These are phyloP conservation scores for Noturus placidus DNA, from an alignment of 2,113 vertebrate species.

Conservation along the genomic window DNA sequence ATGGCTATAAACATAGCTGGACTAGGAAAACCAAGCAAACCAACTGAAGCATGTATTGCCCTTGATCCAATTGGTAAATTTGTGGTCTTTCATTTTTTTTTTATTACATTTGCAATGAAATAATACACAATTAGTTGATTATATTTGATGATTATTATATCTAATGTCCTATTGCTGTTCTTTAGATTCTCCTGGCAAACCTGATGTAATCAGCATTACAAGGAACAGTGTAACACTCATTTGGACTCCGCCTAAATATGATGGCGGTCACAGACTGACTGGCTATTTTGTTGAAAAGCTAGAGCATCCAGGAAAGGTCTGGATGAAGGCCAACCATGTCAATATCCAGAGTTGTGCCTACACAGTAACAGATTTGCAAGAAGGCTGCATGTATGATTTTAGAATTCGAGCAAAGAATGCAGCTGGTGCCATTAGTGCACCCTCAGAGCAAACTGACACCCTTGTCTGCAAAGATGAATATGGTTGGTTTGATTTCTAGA, in stretches of 20 bases:
- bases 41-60: constrained; percentile 86
- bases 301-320: constrained; percentile 85
- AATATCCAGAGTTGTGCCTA: constrained; percentile 93
- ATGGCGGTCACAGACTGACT: constrained; percentile 92
- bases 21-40: constrained; percentile 90
- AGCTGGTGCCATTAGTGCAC: constrained; percentile 89
- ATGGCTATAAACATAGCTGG: constrained; percentile 96
- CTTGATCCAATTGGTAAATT: constrained; percentile 95
- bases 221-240: constrained; percentile 90
- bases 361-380: constrained; percentile 88
- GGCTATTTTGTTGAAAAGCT: constrained; percentile 95
- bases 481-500: constrained; percentile 74
- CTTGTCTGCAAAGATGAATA: constrained; percentile 96
- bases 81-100: neutral
- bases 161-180: constrained; percentile 23
- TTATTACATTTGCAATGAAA: neutral
- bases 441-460: constrained; percentile 87
- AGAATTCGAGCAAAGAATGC: constrained; percentile 94
- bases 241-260: constrained; percentile 95
- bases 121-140: neutral
- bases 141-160: neutral
- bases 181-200: constrained; percentile 96
- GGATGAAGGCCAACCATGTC: constrained; percentile 95
- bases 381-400: constrained; percentile 91
- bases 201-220: constrained; percentile 92